Evolutionary conservation across 2,888 invertebrate genomes (phyloP), one percentile per base, ranked within the genome.

Genomic region (Amitus sp.): DNA sequence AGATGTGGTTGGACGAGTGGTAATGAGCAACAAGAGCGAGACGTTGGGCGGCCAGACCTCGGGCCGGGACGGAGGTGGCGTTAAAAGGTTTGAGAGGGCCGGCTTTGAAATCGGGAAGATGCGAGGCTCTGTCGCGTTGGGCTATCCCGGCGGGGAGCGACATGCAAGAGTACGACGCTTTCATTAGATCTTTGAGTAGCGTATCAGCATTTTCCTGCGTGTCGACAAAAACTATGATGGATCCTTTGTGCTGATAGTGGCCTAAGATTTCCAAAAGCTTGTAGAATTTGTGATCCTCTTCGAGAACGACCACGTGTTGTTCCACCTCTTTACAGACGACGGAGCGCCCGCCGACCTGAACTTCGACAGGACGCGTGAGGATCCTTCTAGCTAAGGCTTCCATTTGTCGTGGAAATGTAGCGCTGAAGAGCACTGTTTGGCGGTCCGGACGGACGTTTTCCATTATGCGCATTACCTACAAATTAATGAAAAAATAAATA

Each of bases 381-480:
- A 98, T 96, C 67, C 96, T 87, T 15, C 98, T 86, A 0, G 99
- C 99, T 9, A 99, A 84, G 0, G 98, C 98, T 82, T 99, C 99
- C 98, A 99, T 99, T 84, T 97, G 97, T 0, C 98, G 86, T 0
- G 99, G 99, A 82, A 99, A 99, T 0, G 99, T 99, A 0, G 99
- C 99, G 70, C 96, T 97, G 83, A 99, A 99, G 90, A 99, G 93
- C 10, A 99, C 98, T 0, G 98, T 98, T 83, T 99, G 98, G 46
- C 98, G 84, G 82, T 99, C 98, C 0, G 98, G 98, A 19, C 98
- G 86, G 0, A 98, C 92, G 81, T 98, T 98, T 80, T 98, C 98
- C 70, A 99, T 93, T 53, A 99, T 98, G 72, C 96, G 88, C 95
- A 96, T 98, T 3, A 96, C 96, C 89, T 89, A n/a, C n/a, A n/a